Base-by-base conservation (phyloP, 2,113 vertebrate species). In the Rynchops niger region DNA sequence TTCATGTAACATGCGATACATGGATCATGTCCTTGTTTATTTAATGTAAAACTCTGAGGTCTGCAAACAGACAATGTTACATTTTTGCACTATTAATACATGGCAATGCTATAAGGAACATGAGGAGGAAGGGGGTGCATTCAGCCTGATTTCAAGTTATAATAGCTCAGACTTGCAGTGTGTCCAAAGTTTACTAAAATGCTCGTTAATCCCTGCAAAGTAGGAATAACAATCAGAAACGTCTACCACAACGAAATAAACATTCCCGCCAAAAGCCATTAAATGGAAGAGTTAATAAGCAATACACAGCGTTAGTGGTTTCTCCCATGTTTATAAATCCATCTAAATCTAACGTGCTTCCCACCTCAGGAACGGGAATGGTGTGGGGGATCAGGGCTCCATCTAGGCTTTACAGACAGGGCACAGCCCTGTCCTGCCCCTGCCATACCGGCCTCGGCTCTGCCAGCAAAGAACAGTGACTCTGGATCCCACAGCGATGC, bases 371-470 rank as follows among this genome's bases (percentile, higher is more conserved):
- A 53, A 36, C 15, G 16, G 42, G 32, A 53, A 29, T 1, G 1
- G 56, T 0, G 18, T 9, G 29, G 12, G 12, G 59, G 7, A 13
- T 12, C 12, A 6, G 14, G n/a, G 26, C 42, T n/a, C 5, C 0
- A 0, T 8, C 13, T 6, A 7, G 40, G 38, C 73, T 63, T 47
- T 17, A 9, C 4, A 30, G 43, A 9, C 3, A 40, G 0, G 1
- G 16, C 5, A 43, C 20, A 27, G 59, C 22, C 36, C 72, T 5
- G 8, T 2, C 58, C 63, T 42, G 19, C 38, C 17, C 43, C 30
- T 21, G 27, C 66, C 18, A 16, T 3, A 26, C 47, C 12, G 0
- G 0, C 32, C 34, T 12, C 5, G 8, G 30, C n/a, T 34, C 32
- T 61, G 45, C 45, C 50, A 9, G 5, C 1, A 5, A 40, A 21